phyloP scores from a whole-genome alignment of 2,797 vertebrate genomes.

The Euphonia xanthogaster region DNA sequence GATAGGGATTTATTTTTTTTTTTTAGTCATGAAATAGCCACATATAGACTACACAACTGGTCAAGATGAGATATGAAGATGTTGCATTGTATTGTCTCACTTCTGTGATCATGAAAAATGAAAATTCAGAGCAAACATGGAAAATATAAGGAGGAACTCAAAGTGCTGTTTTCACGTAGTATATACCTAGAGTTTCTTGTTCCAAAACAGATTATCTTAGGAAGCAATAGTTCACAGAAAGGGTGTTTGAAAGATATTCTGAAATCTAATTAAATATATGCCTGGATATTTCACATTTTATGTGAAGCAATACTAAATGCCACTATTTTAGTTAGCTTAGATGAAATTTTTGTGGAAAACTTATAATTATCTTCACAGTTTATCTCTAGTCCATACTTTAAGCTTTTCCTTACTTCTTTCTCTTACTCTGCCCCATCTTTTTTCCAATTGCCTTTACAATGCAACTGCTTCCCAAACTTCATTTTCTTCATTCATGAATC shows the following conservation, averaged over 20 bases:
- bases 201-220: neutral
- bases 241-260: neutral
- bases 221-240: neutral
- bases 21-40: neutral
- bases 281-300: neutral
- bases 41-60: neutral
- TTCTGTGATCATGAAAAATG: neutral
- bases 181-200: neutral
- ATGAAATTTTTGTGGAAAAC: neutral
- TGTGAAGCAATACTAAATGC: neutral
- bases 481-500: neutral
- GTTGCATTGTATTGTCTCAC: neutral
- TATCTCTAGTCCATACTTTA: neutral
- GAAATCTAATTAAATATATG: neutral
- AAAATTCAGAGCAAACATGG: neutral
- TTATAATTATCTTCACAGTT: neutral
- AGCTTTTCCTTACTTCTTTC: neutral
- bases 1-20: neutral
- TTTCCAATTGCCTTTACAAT: neutral
- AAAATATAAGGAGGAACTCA: neutral
- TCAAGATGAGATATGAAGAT: neutral
- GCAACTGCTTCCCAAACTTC: neutral
- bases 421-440: neutral
- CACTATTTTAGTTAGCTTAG: neutral
- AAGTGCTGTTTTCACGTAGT: neutral